Evolutionary conservation across 2,888 invertebrate genomes (phyloP).

Genomic region (Philereme vetulata): DNA sequence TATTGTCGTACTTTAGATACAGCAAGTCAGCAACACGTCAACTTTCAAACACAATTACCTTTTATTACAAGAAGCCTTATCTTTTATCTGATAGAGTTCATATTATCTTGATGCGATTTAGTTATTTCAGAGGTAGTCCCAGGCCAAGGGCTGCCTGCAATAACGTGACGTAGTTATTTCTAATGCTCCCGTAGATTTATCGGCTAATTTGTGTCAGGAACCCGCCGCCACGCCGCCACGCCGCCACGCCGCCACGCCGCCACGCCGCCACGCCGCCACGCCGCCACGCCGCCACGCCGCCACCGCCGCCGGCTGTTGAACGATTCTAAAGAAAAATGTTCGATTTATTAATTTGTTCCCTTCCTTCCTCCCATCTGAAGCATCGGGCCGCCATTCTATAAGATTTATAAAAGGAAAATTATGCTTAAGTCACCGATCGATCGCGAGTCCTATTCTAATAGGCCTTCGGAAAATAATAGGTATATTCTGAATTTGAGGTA

Average conservation of each 20-base stretch:
- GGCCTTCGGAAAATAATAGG: slow-evolving; percentile 9
- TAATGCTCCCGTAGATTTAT: slow-evolving; percentile 36
- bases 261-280: too few species aligned
- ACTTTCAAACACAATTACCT: too few species aligned
- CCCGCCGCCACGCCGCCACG: slow-evolving; percentile 3
- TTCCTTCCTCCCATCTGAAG: slow-evolving; percentile 12
- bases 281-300: too few species aligned
- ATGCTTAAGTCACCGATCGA: slow-evolving; percentile 30
- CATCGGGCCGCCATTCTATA: slow-evolving; percentile 19
- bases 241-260: too few species aligned
- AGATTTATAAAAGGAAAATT: slow-evolving; percentile 34
- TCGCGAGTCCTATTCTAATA: slow-evolving; percentile 13
- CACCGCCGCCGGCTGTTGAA: slow-evolving; percentile 23
- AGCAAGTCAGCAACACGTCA: too few species aligned
- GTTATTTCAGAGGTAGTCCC: background rate
- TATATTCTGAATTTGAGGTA: slow-evolving; percentile 5
- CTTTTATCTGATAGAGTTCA: background rate
- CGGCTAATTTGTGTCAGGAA: slow-evolving; percentile 37
- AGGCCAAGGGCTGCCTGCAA: slow-evolving; percentile 1
- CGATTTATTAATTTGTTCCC: slow-evolving; percentile 35
- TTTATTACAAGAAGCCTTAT: background rate
- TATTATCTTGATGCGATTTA: background rate
- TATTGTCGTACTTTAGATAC: too few species aligned
- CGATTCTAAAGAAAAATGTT: slow-evolving; percentile 38
- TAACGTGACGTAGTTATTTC: slow-evolving; percentile 34